These are phyloP conservation scores for Drosophila meridiana DNA, from an alignment of 2,888 invertebrate genomes.

Conservation along the genomic window DNA sequence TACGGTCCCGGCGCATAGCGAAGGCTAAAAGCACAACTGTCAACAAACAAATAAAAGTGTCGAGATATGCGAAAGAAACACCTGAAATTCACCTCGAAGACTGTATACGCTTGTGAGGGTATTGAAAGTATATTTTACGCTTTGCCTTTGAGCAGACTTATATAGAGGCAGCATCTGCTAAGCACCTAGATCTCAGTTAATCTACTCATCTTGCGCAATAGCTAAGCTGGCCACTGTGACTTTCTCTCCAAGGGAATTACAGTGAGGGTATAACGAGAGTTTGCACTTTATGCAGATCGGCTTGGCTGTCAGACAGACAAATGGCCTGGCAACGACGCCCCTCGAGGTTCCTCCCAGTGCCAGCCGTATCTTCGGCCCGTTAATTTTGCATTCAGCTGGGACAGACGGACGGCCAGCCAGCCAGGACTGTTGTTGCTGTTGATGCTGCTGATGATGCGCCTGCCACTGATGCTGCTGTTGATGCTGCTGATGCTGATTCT, in stretches of 20 bases:
- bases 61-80: neutral
- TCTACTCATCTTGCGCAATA: neutral
- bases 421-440: conserved; percentile 9
- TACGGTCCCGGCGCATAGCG: conserved; percentile 26
- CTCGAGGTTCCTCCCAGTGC: conserved; percentile 1
- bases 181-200: neutral
- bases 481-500: conserved; percentile 29
- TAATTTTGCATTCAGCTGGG: conserved; percentile 51
- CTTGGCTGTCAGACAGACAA: conserved; percentile 44
- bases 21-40: conserved; percentile 55
- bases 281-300: conserved; percentile 40
- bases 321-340: conserved; percentile 35
- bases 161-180: neutral
- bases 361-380: conserved; percentile 30
- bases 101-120: conserved; percentile 28
- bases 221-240: neutral
- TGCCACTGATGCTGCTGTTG: conserved; percentile 20
- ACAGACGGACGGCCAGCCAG: conserved; percentile 10
- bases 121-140: neutral
- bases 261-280: conserved; percentile 33
- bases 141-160: neutral
- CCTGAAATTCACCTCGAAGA: conserved; percentile 7
- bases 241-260: conserved; percentile 11
- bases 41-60: conserved; percentile 41
- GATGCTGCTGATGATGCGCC: conserved; percentile 24